Percentiles rank a stretch among this genome's conserved stretches.
Evolutionary conservation across 2,888 invertebrate genomes (phyloP).

Genomic region (Trilocha varians): DNA sequence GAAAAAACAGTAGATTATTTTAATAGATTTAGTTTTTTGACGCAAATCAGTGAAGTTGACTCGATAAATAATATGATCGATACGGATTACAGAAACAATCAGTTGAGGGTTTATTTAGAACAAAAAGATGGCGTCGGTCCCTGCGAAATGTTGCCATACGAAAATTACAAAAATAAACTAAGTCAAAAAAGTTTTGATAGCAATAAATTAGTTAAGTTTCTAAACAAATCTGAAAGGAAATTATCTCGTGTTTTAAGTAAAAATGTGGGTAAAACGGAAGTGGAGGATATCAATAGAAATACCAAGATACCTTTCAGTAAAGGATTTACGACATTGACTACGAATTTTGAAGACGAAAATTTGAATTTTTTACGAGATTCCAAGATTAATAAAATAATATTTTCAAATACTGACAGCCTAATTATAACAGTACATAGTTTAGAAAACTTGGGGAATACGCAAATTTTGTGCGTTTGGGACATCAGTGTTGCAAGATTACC

Average conservation of each 20-base stretch:
- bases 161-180: conserved; percentile 42
- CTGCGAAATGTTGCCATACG: conserved; percentile 43
- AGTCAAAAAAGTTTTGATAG: conserved; percentile 35
- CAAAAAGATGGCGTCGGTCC: conserved; percentile 56
- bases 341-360: conserved; percentile 27
- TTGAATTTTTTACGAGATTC: conserved; percentile 29
- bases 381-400: conserved; percentile 33
- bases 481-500: conserved; percentile 42
- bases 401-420: conserved; percentile 47
- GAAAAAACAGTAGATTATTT: conserved; percentile 35
- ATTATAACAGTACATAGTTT: conserved; percentile 43
- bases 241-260: conserved; percentile 37
- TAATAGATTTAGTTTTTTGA: conserved; percentile 37
- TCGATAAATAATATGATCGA: conserved; percentile 17
- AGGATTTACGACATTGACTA: conserved; percentile 37
- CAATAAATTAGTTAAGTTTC: conserved; percentile 38
- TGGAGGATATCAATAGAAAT: conserved; percentile 28
- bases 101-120: conserved; percentile 52
- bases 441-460: conserved; percentile 23
- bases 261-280: conserved; percentile 33
- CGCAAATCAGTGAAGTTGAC: conserved; percentile 18
- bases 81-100: conserved; percentile 39
- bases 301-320: conserved; percentile 48
- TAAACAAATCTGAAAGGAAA: conserved; percentile 45
- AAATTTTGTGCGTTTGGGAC: conserved; percentile 54